These are phyloP conservation scores for Cryptoprocta ferox DNA, from an alignment of 2,797 vertebrate species.

Conservation along the genomic window DNA sequence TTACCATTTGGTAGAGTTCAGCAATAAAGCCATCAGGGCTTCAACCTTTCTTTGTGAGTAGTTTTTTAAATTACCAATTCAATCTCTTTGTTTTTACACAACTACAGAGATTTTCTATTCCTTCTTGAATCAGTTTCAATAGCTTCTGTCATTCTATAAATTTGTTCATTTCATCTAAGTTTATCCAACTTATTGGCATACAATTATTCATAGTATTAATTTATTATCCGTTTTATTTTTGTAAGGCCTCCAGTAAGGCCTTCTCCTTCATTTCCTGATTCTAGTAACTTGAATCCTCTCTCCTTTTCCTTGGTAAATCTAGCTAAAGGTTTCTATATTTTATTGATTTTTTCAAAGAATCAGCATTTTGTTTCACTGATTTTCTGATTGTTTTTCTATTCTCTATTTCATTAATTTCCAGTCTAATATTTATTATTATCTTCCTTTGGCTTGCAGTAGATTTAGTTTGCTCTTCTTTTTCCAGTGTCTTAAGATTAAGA, in stretches of 20 bases:
- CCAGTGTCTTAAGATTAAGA: not conserved
- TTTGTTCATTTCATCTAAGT: not conserved
- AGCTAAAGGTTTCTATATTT: not conserved
- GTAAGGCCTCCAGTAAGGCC: not conserved
- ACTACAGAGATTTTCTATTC: not conserved
- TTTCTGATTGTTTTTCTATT: not conserved
- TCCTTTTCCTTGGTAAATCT: not conserved
- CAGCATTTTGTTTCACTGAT: not conserved
- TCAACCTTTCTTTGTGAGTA: not conserved
- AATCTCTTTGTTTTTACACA: not conserved
- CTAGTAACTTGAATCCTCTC: not conserved
- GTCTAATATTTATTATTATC: not conserved
- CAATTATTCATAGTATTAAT: not conserved
- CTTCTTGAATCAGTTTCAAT: not conserved
- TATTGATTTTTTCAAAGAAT: not conserved
- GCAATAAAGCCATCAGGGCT: not conserved
- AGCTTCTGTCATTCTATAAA: not conserved
- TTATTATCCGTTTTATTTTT: not conserved
- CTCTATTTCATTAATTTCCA: not conserved
- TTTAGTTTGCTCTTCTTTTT: not conserved
- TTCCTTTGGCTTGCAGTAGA: not conserved
- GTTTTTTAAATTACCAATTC: not conserved
- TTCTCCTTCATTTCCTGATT: not conserved
- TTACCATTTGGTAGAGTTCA: not conserved
- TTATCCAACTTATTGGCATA: not conserved